Percentiles rank a stretch among this genome's conserved stretches.
Conservation (phyloP, 2,113 vertebrate genomes). For the Vombatus ursinus region DNA sequence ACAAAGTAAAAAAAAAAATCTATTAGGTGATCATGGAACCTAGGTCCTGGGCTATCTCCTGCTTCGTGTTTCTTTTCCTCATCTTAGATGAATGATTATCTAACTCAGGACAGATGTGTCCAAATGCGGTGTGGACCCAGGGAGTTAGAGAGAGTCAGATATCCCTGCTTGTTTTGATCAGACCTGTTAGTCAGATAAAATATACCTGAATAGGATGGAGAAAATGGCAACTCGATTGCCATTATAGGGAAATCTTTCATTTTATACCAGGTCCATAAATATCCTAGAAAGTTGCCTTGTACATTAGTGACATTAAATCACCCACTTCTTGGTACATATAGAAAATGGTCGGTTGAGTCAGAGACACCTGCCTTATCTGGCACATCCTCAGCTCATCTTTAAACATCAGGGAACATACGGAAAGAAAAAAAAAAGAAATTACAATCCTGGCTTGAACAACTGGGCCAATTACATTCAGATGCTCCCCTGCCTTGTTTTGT, state of each 20-base stretch:
- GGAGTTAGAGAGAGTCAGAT: not conserved
- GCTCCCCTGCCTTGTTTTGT: not conserved
- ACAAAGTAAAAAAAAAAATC: not conserved
- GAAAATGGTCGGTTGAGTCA: not conserved
- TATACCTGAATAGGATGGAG: rapidly evolving
- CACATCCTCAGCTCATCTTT: not conserved
- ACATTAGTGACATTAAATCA: not conserved
- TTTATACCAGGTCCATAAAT: not conserved
- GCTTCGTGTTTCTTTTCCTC: not conserved
- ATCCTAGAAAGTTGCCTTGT: too few relatives aligned
- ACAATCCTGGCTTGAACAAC: rapidly evolving
- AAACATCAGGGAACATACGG: not conserved
- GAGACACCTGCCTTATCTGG: not conserved
- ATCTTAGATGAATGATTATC: not conserved
- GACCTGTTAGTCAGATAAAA: not conserved
- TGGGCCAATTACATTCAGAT: not conserved
- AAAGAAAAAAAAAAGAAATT: not conserved
- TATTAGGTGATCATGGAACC: not conserved
- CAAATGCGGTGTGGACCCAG: not conserved
- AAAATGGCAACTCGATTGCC: rapidly evolving
- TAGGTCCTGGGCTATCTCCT: not conserved
- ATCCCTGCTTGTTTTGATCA: not conserved
- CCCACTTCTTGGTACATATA: not conserved
- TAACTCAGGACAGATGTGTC: not conserved
- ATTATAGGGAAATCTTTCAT: not conserved